These are phyloP conservation scores for Leiothrix lutea DNA, from an alignment of 2,113 vertebrate species.

Conservation along the genomic window DNA sequence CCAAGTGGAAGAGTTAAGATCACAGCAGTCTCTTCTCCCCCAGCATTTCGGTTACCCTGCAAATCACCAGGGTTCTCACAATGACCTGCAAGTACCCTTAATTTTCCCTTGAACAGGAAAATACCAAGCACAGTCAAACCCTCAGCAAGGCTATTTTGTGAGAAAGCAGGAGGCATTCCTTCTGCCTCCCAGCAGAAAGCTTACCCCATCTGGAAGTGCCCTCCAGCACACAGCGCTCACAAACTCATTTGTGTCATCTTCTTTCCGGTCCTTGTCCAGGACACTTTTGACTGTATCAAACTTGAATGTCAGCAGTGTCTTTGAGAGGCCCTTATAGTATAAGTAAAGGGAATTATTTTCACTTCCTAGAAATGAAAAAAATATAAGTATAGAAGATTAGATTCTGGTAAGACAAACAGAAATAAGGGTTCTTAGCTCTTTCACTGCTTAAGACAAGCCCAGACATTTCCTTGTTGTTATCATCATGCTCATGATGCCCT, in stretches of 20 bases:
- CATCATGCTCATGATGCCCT: rapidly evolving
- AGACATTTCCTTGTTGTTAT: neutral
- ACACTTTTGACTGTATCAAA: constrained; percentile 99
- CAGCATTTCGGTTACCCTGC: neutral
- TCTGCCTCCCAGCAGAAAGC: neutral
- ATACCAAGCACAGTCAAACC: neutral
- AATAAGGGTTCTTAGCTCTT: neutral
- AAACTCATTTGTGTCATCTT: constrained; percentile 98
- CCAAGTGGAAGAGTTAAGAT: neutral
- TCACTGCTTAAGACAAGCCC: neutral
- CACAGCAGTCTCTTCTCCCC: neutral
- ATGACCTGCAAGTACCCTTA: rapidly evolving
- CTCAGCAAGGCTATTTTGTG: neutral
- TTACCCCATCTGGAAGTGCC: constrained; percentile 94
- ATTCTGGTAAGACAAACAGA: neutral
- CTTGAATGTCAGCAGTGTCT: constrained; percentile 96
- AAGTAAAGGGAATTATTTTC: constrained; percentile 99
- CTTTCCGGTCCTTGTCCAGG: constrained; percentile 97
- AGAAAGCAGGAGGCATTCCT: neutral
- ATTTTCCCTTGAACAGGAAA: neutral
- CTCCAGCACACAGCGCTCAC: constrained; percentile 99
- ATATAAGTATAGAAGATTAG: neutral
- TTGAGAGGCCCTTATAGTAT: constrained; percentile 99
- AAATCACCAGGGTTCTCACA: neutral
- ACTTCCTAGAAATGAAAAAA: constrained; percentile 80